Base-by-base conservation (phyloP, 1,140 invertebrate species). In the Zaprionus lachaisei region DNA sequence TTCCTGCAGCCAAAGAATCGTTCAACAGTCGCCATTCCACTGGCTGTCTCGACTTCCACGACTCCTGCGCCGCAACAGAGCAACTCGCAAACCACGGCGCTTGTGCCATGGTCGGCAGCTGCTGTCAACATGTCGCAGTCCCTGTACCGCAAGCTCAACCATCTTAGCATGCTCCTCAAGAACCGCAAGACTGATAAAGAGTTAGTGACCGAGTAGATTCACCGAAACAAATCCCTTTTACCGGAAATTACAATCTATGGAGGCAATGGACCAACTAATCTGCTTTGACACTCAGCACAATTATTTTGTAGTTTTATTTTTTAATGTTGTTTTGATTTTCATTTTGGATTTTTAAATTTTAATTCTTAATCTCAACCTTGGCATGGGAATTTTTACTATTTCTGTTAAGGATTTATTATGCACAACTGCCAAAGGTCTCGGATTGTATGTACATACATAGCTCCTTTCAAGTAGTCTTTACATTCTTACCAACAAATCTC, bases 1-100 rank as follows among this genome's bases (percentile, higher is more conserved):
- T 34, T 20, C 24, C 12, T 56, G 20, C 66, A 61, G 22, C 15
- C 76, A 0, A 86, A 83, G 20, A 66, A 62, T 1, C 37, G 79
- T 0, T 55, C 77, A 51, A 17, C 26, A n/a, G 31, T 34, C 31
- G 31, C 31, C 31, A 34, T 34, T 11, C 31, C 31, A 24, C 2
- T 51, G 3, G 1, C 41, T 9, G n/a, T 1, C n/a, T 44, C 41
- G n/a, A 4, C 24, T 5, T 26, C 41, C n/a, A 17, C 17, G n/a
- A 3, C 41, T 7, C 41, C 41, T 2, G 17, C 5, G 2, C 38
- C 2, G 0, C n/a, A 9, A 17, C 41, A n/a, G 7, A 47, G n/a
- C 41, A 47, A 41, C 15, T 20, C 44, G 17, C 44, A 4, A 20
- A 20, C 44, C 44, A 34, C 11, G 5, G 4, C 20, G 20, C 47